Conservation (phyloP, 2,797 vertebrate species). For the Trachops cirrhosus region DNA sequence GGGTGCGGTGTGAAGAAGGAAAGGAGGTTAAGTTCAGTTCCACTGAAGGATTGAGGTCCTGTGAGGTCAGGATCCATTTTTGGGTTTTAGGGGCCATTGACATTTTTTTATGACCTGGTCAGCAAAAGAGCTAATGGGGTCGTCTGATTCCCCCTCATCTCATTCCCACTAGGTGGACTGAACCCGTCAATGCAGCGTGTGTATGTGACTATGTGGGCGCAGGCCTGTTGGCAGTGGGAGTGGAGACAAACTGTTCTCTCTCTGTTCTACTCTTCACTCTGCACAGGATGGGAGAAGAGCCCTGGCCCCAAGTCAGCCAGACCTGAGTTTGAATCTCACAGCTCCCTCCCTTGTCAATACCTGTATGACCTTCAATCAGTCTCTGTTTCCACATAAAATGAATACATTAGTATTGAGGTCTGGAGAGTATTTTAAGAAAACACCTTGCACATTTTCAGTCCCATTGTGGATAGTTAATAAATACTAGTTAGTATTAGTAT, state of each 20-base stretch:
- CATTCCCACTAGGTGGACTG: not conserved
- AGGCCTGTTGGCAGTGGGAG: not conserved
- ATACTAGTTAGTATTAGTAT: not conserved
- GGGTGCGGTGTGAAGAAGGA: not conserved
- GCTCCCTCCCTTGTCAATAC: not conserved
- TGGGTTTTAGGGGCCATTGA: not conserved
- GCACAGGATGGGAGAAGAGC: not conserved
- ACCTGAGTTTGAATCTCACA: not conserved
- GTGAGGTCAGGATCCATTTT: not conserved
- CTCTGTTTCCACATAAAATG: not conserved
- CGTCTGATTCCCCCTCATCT: not conserved
- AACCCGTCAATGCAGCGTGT: accelerated
- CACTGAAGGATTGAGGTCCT: not conserved
- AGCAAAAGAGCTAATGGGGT: not conserved
- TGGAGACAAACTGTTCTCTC: not conserved
- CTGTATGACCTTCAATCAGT: not conserved
- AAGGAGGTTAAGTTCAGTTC: not conserved
- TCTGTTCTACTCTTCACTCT: not conserved
- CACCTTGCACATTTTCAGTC: not conserved
- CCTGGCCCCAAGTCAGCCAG: no score
- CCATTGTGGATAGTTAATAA: not conserved
- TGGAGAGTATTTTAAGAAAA: not conserved
- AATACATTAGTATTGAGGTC: not conserved
- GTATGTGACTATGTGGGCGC: not conserved
- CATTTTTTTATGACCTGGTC: not conserved